phyloP scores from a whole-genome alignment of 2,113 vertebrate genomes.

The Leptocoma aspasia region DNA sequence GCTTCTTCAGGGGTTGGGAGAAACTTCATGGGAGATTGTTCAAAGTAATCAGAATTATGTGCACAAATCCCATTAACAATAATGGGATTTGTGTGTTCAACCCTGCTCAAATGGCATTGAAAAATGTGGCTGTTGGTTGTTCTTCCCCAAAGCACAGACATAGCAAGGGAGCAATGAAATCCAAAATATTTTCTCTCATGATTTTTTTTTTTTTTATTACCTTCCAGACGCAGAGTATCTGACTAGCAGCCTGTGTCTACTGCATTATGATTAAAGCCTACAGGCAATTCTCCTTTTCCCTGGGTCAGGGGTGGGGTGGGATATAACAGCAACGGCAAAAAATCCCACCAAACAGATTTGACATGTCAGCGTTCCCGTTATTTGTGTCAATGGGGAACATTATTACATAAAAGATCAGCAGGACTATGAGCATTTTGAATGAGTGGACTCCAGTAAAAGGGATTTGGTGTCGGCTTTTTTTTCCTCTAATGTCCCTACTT shows the following conservation, averaged over 20 bases:
- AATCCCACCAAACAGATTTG: not conserved
- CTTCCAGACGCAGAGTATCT: not conserved
- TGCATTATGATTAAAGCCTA: not conserved
- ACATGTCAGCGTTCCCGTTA: not conserved
- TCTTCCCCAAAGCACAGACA: conserved; percentile 35
- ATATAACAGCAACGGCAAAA: not conserved
- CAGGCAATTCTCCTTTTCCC: not conserved
- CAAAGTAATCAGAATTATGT: conserved; percentile 73
- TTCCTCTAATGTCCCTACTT: not conserved
- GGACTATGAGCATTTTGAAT: not conserved
- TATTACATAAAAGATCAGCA: not conserved
- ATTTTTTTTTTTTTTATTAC: conserved; percentile 26
- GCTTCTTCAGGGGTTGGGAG: conserved; percentile 60
- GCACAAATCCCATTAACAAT: conserved; percentile 75
- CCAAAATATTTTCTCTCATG: conserved; percentile 25
- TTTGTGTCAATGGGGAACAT: not conserved
- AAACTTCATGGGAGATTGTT: conserved; percentile 70
- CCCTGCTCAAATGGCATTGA: conserved; percentile 57
- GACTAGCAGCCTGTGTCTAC: not conserved
- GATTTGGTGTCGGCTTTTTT: not conserved
- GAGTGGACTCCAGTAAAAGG: not conserved
- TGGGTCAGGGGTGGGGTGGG: not conserved
- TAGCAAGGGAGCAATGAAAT: conserved; percentile 45
- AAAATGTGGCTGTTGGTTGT: conserved; percentile 49
- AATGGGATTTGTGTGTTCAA: conserved; percentile 70